Conservation (phyloP, 2,113 vertebrate genomes). For the Pachycephala philippinensis region DNA sequence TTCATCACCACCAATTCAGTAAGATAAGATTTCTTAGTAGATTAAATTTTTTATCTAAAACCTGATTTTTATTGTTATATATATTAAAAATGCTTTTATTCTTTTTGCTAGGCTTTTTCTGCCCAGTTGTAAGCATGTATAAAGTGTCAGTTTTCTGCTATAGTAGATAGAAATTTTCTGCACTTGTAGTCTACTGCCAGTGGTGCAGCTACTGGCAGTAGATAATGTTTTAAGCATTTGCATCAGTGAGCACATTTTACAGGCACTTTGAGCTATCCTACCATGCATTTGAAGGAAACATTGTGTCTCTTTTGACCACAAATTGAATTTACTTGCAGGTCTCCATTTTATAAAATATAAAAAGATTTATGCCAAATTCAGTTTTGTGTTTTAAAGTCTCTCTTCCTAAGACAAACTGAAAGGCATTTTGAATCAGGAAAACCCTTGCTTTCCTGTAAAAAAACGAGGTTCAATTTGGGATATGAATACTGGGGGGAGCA, state of each 20-base stretch:
- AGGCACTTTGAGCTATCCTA: slow-evolving; percentile 49
- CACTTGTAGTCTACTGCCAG: slow-evolving; percentile 47
- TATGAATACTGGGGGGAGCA: not conserved
- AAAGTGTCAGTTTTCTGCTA: slow-evolving; percentile 65
- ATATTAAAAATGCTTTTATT: slow-evolving; percentile 36
- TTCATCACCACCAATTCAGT: not conserved
- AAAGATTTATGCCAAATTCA: not conserved
- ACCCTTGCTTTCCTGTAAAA: not conserved
- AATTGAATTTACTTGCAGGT: slow-evolving; percentile 34
- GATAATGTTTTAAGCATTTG: slow-evolving; percentile 61
- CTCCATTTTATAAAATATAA: slow-evolving; percentile 18
- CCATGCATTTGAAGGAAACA: slow-evolving; percentile 38
- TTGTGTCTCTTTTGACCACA: slow-evolving; percentile 33
- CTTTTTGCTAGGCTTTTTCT: slow-evolving; percentile 20
- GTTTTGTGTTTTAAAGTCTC: not conserved
- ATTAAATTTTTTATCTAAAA: not conserved
- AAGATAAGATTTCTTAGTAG: not conserved
- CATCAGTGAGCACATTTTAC: slow-evolving; percentile 63
- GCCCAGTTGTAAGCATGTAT: not conserved
- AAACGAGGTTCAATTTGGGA: not conserved
- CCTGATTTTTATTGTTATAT: not conserved
- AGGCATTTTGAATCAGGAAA: not conserved
- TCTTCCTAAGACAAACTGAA: not conserved
- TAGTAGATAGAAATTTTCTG: slow-evolving; percentile 50
- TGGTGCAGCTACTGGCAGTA: slow-evolving; percentile 59